Conservation (phyloP, 2,797 vertebrate species). For the Oreochromis mossambicus region DNA sequence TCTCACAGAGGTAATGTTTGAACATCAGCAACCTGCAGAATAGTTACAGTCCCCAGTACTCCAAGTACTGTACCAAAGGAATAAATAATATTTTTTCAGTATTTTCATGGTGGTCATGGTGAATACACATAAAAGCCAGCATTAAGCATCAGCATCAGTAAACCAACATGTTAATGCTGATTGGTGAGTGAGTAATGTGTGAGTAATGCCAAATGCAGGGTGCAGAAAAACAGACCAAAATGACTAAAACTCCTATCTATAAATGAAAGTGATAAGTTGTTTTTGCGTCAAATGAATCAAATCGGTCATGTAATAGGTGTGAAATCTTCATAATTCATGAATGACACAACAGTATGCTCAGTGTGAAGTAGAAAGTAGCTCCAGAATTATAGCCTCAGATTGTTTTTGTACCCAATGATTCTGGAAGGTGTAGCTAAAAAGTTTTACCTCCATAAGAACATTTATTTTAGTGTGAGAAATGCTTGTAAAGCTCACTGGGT, state of each 20-base stretch:
- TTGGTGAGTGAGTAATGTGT: not conserved
- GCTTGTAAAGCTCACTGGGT: not conserved
- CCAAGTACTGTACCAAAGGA: not conserved
- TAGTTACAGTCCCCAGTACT: not conserved
- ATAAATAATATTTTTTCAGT: rapidly evolving
- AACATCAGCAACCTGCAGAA: not conserved
- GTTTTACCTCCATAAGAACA: not conserved
- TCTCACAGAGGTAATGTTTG: not conserved
- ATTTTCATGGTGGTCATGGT: rapidly evolving
- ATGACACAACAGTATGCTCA: not conserved
- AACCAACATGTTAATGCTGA: not conserved
- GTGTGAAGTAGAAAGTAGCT: not conserved
- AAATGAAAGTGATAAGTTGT: not conserved
- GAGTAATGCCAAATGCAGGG: not conserved
- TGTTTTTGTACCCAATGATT: rapidly evolving
- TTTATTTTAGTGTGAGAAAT: too few relatives aligned
- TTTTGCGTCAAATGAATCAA: not conserved
- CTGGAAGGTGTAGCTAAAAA: not conserved
- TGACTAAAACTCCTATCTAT: not conserved
- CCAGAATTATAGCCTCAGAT: not conserved
- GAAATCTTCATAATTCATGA: not conserved
- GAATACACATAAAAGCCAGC: not conserved
- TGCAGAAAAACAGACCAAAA: not conserved
- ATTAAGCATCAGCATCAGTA: not conserved
- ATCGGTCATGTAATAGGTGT: not conserved